Evolutionary conservation across 2,797 vertebrate species (phyloP), one percentile per base, ranked within the genome.

Genomic region (Phylloscopus collybita): DNA sequence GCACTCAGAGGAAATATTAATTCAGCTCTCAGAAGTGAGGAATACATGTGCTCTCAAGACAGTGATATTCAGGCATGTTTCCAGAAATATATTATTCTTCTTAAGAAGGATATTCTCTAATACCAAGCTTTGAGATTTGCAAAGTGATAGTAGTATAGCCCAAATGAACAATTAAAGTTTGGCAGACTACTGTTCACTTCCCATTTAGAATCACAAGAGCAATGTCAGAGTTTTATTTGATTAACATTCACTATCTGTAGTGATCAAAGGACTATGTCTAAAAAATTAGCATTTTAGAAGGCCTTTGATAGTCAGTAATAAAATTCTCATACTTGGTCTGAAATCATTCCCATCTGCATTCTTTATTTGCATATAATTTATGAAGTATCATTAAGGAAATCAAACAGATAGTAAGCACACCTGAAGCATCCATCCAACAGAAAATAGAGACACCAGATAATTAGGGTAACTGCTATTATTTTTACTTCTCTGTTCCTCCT

Each of bases 231-330:
- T 90, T 92, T 94, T 95, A 84, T 93, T 96, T 96, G 73, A 89
- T 96, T 96, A 93, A 92, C 75, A 70, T 91, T 81, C 29, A 12
- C 22, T 90, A 64, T 66, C 93, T 82, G 36, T 66, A 82, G 29
- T 38, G 88, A 96, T 96, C 92, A 80, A 95, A 95, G 65, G 38
- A 87, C 32, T 87, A 36, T 64, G 57, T 76, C 66, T 80, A 73
- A 95, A 97, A 95, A 84, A 93, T 92, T 96, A 92, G 92, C 72
- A 73, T 92, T 96, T 96, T 93, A 86, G 49, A 84, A 88, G 38
- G 62, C 29, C 79, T 96, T 96, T 95, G 92, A 82, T 83, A 94
- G 86, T 80, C 67, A 93, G 74, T 88, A 94, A 81, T 94, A 90
- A 91, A 95, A 90, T 82, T 65, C 78, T 95, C 82, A 75, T 49